These are phyloP conservation scores for Arvicanthis niloticus DNA, from an alignment of 2,113 vertebrate species.

Conservation along the genomic window DNA sequence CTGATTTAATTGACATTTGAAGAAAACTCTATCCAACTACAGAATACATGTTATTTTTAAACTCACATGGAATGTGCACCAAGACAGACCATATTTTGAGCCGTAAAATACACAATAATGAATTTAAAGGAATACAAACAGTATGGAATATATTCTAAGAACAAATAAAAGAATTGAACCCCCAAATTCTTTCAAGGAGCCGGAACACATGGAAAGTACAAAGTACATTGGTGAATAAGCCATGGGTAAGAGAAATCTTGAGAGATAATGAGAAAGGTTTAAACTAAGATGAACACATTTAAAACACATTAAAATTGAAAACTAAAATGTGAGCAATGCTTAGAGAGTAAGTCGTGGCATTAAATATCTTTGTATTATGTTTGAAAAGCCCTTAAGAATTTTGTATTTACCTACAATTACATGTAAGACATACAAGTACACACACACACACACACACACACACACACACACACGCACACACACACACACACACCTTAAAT, in stretches of 20 bases:
- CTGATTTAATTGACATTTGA: constrained; percentile 46
- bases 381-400: neutral
- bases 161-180: constrained; percentile 27
- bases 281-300: neutral
- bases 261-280: neutral
- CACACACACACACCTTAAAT: neutral
- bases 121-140: neutral
- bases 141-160: neutral
- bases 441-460: neutral
- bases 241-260: neutral
- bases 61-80: neutral
- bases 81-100: neutral
- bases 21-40: constrained; percentile 16
- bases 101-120: neutral
- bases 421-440: neutral
- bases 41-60: constrained; percentile 9
- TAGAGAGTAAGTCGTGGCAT: constrained; percentile 21
- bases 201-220: neutral
- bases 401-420: neutral
- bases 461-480: neutral
- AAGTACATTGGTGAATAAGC: neutral
- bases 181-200: neutral
- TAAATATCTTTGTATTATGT: neutral
- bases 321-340: neutral
- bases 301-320: neutral